phyloP scores from a whole-genome alignment of 2,797 vertebrate genomes.

The Erpetoichthys calabaricus region DNA sequence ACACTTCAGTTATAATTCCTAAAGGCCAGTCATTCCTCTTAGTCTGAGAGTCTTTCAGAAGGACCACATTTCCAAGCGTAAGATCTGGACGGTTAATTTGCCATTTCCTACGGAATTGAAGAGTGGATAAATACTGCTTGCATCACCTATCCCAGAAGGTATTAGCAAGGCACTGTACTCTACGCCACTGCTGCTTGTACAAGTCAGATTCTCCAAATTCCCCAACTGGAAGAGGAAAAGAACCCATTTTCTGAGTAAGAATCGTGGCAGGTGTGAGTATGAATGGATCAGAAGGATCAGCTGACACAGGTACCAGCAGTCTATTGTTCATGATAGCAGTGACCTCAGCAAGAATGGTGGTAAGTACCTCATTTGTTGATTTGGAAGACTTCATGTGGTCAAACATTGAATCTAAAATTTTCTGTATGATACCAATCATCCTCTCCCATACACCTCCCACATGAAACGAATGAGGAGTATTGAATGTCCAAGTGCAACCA shows the following conservation, averaged over 20 bases:
- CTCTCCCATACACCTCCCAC: conserved; percentile 6
- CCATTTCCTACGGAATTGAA: conserved; percentile 8
- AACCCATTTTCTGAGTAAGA: too few species aligned
- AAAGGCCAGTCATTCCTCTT: background rate
- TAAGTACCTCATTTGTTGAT: background rate
- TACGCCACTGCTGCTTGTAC: conserved; percentile 6
- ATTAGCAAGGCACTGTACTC: conserved; percentile 9
- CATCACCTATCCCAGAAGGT: conserved; percentile 10
- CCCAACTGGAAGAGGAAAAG: too few species aligned
- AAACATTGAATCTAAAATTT: conserved; percentile 8
- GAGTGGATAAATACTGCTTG: conserved; percentile 4
- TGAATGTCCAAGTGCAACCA: conserved; percentile 6
- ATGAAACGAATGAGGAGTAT: conserved; percentile 3
- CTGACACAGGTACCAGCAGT: conserved; percentile 6
- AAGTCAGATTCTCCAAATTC: too few species aligned
- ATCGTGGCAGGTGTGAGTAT: conserved; percentile 9
- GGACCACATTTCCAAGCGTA: background rate
- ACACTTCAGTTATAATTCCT: conserved; percentile 2
- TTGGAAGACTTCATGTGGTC: background rate
- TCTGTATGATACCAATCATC: conserved; percentile 5
- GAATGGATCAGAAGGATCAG: conserved; percentile 5
- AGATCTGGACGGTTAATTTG: background rate
- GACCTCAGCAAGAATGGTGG: conserved; percentile 5
- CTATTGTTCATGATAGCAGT: conserved; percentile 6
- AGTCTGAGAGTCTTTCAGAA: conserved; percentile 1